Base-by-base conservation (phyloP, 2,888 invertebrate genomes). In the Pollenia labialis region DNA sequence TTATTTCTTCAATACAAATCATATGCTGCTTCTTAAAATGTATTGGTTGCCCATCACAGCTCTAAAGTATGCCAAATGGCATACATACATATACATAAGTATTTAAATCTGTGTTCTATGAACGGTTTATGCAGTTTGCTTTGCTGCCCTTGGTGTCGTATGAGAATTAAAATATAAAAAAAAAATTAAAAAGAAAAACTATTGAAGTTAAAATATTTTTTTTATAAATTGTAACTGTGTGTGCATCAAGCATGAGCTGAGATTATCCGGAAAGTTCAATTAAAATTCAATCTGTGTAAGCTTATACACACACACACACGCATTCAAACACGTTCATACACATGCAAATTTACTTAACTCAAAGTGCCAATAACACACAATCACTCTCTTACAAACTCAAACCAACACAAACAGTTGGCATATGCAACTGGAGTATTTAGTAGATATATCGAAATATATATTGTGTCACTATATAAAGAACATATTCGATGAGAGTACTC, bases 191-290 rank as follows among this genome's bases (percentile, higher is more conserved):
- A 23, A 23, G 8, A 4, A 62, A 10, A 52, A 54, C 40, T 48
- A 72, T 60, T 62, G 50, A 74, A 64, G 54, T 52, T 23, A 50
- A 18, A 58, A 46, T 32, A 32, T 32, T 32, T 32, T 32, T 32
- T 32, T 2, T 1, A 52, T 42, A 46, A 64, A 82, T 75, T 74
- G 71, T 60, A 68, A 52, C 72, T 76, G 79, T 85, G 60, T 85
- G 75, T 82, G 82, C 71, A 82, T 85, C 82, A 82, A 87, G 85
- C 82, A 80, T 87, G 88, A 88, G 88, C 85, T 81, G 81, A 87
- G 88, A 89, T 89, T 88, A 89, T 88, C 87, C 88, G 85, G 88
- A 86, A 88, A 88, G 89, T 89, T 89, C 89, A 89, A 89, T 89
- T 88, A 88, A 88, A 88, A 88, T 88, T 83, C 87, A 85, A 85